Conservation (phyloP, 2,113 vertebrate species). For the Nothobranchius furzeri region DNA sequence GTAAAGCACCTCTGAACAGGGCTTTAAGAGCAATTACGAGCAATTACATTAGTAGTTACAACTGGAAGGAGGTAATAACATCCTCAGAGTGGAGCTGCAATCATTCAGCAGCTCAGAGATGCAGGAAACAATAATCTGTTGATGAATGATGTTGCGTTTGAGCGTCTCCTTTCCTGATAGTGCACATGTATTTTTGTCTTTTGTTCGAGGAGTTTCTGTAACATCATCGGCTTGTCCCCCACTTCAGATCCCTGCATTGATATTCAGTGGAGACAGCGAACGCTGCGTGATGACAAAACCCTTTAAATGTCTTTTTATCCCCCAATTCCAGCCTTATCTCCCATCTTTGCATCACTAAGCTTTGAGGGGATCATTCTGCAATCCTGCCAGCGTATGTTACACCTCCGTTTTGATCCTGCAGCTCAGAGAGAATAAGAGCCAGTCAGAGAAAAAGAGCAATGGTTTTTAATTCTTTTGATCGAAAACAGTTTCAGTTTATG, state of each 20-base stretch:
- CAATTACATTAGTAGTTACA: slow-evolving; percentile 85
- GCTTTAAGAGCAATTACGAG: slow-evolving; percentile 90
- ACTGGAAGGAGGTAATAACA: slow-evolving; percentile 77
- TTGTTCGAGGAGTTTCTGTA: slow-evolving; percentile 19
- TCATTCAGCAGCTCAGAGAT: slow-evolving; percentile 75
- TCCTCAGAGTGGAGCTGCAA: slow-evolving; percentile 82
- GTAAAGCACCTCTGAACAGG: slow-evolving; percentile 82
- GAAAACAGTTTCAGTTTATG: too few relatives aligned
- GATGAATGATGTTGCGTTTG: background rate
- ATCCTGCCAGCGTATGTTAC: slow-evolving; percentile 57
- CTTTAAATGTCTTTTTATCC: slow-evolving; percentile 61
- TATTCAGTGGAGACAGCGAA: slow-evolving; percentile 54
- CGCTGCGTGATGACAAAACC: slow-evolving; percentile 53
- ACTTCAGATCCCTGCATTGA: slow-evolving; percentile 57
- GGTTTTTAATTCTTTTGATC: background rate
- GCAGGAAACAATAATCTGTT: slow-evolving; percentile 51
- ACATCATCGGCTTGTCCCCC: slow-evolving; percentile 28
- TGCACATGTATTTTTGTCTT: background rate
- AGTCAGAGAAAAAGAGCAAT: slow-evolving; percentile 18
- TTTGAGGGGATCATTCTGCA: slow-evolving; percentile 60
- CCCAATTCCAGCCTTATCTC: slow-evolving; percentile 63
- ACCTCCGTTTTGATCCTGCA: slow-evolving; percentile 49
- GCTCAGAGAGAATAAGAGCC: slow-evolving; percentile 36
- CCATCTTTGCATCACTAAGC: slow-evolving; percentile 62
- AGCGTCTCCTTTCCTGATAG: background rate